Evolutionary conservation across 2,113 vertebrate genomes (phyloP).

Genomic region (Struthio camelus): DNA sequence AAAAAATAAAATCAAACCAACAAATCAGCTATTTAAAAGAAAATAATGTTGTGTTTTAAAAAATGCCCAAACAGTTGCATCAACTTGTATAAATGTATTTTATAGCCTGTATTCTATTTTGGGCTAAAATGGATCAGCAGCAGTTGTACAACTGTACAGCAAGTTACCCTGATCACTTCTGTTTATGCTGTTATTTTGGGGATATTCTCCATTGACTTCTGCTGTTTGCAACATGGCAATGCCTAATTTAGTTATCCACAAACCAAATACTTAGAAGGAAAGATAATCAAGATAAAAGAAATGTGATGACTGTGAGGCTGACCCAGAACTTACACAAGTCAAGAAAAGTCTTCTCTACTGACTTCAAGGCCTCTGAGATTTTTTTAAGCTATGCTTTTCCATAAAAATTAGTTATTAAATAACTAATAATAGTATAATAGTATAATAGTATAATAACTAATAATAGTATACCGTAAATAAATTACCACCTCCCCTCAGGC

Average conservation of each 20-base stretch:
- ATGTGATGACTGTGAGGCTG: not conserved
- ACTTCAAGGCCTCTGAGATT: not conserved
- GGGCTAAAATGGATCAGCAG: not conserved
- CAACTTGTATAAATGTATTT: not conserved
- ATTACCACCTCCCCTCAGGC: constrained; percentile 71
- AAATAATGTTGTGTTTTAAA: not conserved
- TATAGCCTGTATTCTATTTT: not conserved
- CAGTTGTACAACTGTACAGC: not conserved
- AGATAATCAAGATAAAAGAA: not conserved
- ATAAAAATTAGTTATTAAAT: not conserved
- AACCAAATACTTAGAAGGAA: not conserved
- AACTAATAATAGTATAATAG: too few species aligned
- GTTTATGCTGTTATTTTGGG: not conserved
- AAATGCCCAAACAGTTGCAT: not conserved
- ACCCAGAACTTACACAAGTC: not conserved
- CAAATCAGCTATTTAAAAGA: not conserved
- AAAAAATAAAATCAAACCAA: not conserved
- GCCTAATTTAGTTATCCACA: not conserved
- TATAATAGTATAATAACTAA: not conserved
- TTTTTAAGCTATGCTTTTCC: not conserved
- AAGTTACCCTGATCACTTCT: not conserved
- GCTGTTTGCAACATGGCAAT: not conserved
- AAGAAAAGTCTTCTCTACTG: not conserved
- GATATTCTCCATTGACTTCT: not conserved
- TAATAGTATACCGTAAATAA: constrained; percentile 75